These are phyloP conservation scores for Drosophila ananassae DNA, from an alignment of 1,140 invertebrate species.

Conservation along the genomic window DNA sequence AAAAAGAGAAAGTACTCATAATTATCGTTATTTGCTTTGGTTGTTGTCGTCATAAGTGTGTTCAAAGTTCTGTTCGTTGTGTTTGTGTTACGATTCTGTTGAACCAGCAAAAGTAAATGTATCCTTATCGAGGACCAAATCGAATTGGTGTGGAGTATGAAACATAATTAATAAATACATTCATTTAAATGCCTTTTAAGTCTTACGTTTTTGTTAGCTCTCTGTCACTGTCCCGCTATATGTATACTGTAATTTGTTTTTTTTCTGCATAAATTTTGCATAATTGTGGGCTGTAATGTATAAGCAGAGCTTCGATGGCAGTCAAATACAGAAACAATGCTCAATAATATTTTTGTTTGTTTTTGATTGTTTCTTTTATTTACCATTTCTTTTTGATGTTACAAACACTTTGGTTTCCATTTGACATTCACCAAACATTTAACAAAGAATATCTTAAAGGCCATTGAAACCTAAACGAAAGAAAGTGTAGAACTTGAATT, in stretches of 20 bases:
- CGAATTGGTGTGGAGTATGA: constrained; percentile 13
- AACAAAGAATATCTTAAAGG: constrained; percentile 64
- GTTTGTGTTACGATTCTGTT: constrained; percentile 71
- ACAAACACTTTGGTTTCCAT: constrained; percentile 39
- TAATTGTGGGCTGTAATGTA: constrained; percentile 78
- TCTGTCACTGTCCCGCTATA: constrained; percentile 65
- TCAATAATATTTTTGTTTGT: constrained; percentile 46
- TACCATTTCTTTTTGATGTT: constrained; percentile 9
- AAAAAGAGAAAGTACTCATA: constrained; percentile 52
- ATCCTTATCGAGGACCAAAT: constrained; percentile 30
- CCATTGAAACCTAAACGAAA: constrained; percentile 39
- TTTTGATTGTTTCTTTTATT: constrained; percentile 23
- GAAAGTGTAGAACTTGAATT: constrained; percentile 27
- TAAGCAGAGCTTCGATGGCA: constrained; percentile 82
- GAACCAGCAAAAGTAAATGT: constrained; percentile 38
- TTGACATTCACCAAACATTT: constrained; percentile 52
- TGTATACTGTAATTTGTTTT: constrained; percentile 63
- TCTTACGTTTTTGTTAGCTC: constrained; percentile 49
- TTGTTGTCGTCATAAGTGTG: constrained; percentile 81
- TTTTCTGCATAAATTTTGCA: constrained; percentile 46
- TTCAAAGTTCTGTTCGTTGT: constrained; percentile 75
- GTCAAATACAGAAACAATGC: constrained; percentile 67
- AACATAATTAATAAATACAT: constrained; percentile 7
- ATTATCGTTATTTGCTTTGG: constrained; percentile 81
- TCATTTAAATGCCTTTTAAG: constrained; percentile 35